A percentile compares a stretch with the other conserved stretches of the same genome.
phyloP scores from a whole-genome alignment of 2,113 vertebrate species.

The Forbesichthys papilliferus region DNA sequence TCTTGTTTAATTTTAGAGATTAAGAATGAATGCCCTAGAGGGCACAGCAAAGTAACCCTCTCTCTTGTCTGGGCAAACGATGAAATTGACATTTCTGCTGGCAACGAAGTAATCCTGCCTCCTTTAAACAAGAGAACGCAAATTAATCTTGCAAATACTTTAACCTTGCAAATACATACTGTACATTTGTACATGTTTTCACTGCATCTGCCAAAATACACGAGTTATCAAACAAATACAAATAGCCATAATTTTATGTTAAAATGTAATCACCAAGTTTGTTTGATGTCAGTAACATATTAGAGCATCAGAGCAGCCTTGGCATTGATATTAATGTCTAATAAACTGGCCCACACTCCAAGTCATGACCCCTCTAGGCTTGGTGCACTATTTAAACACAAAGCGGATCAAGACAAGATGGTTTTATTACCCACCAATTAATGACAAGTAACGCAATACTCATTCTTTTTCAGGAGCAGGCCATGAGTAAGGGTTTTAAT shows the following conservation, averaged over 20 bases:
- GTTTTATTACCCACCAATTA: constrained; percentile 35
- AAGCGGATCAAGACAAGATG: constrained; percentile 32
- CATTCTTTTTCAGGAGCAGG: constrained; percentile 15
- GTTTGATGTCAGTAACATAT: neutral
- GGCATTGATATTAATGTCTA: constrained; percentile 34
- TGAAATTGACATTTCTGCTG: neutral
- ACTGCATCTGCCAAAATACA: neutral
- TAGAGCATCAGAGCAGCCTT: constrained; percentile 19
- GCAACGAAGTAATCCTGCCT: neutral
- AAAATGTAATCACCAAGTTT: constrained; percentile 13
- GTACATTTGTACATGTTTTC: neutral
- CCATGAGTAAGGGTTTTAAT: constrained; percentile 12
- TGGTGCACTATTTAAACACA: constrained; percentile 35
- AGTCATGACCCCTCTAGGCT: constrained; percentile 25
- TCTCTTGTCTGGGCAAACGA: too few species aligned
- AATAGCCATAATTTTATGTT: constrained; percentile 14
- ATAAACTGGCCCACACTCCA: constrained; percentile 8
- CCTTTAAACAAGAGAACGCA: neutral
- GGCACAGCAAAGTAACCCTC: too few species aligned
- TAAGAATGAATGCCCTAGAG: too few species aligned
- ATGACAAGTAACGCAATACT: constrained; percentile 20
- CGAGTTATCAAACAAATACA: neutral
- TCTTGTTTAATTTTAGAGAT: too few species aligned
- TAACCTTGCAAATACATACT: neutral
- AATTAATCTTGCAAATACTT: neutral